Evolutionary conservation across 2,888 invertebrate species (phyloP), one percentile per base, ranked within the genome.

Genomic region (Limnephilus rhombicus): DNA sequence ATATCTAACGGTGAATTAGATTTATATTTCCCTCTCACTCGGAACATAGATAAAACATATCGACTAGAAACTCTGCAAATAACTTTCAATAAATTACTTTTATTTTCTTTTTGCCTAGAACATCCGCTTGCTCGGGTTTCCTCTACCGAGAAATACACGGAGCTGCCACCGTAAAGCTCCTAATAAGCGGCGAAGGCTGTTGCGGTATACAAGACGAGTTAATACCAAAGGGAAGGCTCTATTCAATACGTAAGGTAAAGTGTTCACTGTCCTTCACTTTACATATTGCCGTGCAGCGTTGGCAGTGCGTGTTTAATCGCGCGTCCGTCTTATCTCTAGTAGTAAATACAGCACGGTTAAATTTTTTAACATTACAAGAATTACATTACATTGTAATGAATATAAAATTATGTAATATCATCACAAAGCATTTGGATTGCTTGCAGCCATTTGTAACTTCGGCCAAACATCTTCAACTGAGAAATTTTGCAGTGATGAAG

Each of bases 111-210:
- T n/a, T 68, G 24, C n/a, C 68, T 68, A 68, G n/a, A 68, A 68
- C 7, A 24, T n/a, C 9, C 7, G 0, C 24, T 9, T 68, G 68
- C 68, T 24, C 68, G 2, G 68, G 9, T 24, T 68, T 68, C 68
- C 68, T 9, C 68, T 68, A 11, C 24, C 68, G 68, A 4, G 68
- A 68, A 24, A 24, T 68, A 24, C 24, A 24, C 7, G 18, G 29
- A 82, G 31, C 31, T 34, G 15, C 82, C 45, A n/a, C 68, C 18
- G n/a, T 49, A 87, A 88, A 88, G 88, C 88, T 88, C 88, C 68
- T 88, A 88, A 88, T 88, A 88, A 86, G 86, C 86, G 49, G 41
- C 12, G 86, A 86, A 88, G 37, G 68, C 68, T 80, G 88, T 88
- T 88, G 88, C 88, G 88, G 88, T 86, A 29, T 80, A 88, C 18